Conservation (phyloP, 2,888 invertebrate genomes). For the Helleia helle region DNA sequence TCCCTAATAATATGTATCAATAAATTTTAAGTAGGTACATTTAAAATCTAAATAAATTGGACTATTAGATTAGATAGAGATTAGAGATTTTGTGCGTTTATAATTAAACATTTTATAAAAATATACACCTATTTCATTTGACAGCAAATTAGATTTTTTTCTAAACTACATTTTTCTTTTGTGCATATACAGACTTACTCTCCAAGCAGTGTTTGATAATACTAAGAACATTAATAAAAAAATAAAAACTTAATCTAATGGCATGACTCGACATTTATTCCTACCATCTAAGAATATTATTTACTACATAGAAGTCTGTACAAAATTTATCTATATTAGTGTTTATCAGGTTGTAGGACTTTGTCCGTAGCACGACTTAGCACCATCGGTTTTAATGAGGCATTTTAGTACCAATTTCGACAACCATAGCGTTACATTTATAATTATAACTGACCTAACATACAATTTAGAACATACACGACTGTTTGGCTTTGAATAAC, state of each 20-base stretch:
- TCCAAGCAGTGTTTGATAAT: conserved; percentile 7
- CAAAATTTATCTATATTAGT: conserved; percentile 36
- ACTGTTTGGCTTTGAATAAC: conserved; percentile 11
- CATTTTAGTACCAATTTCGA: conserved; percentile 24
- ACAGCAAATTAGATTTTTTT: too few species aligned
- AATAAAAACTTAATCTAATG: conserved; percentile 54
- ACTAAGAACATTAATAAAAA: conserved; percentile 12
- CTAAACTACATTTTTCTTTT: too few species aligned
- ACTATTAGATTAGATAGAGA: too few species aligned
- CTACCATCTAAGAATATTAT: conserved; percentile 41
- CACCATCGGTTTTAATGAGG: conserved; percentile 49
- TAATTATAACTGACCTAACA: not conserved
- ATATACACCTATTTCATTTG: too few species aligned
- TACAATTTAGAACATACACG: not conserved
- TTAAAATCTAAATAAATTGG: too few species aligned
- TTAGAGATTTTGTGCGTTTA: too few species aligned
- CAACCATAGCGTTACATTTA: not conserved
- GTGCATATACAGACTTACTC: too few species aligned
- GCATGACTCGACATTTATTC: conserved; percentile 65
- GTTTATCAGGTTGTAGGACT: conserved; percentile 50
- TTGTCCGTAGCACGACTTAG: conserved; percentile 66
- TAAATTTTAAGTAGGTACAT: too few species aligned
- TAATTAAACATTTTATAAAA: too few species aligned
- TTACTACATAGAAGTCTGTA: conserved; percentile 42
- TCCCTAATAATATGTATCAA: too few species aligned